Evolutionary conservation across 1,140 invertebrate genomes (phyloP).

Genomic region (Diprion similis): DNA sequence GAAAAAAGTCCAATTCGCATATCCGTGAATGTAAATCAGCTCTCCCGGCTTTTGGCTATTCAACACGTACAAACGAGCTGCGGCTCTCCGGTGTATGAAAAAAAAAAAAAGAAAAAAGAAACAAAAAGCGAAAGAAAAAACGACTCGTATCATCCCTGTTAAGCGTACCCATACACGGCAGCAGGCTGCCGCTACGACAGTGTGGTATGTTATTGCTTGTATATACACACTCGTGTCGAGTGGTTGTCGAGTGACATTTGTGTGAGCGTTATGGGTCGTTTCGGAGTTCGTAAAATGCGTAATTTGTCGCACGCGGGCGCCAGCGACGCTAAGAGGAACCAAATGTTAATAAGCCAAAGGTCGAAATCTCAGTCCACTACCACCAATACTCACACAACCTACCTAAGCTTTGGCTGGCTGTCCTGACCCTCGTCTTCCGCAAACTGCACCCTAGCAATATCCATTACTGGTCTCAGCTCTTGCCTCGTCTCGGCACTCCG

Average conservation of each 20-base stretch:
- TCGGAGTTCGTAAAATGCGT: constrained; percentile 35
- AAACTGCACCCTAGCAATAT: constrained; percentile 5
- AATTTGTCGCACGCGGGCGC: constrained; percentile 24
- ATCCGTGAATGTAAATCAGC: too few relatives aligned
- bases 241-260: constrained; percentile 34
- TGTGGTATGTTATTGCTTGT: too few relatives aligned
- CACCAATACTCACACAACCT: not conserved
- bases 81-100: too few relatives aligned
- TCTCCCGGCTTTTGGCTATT: too few relatives aligned
- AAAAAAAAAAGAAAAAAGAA: too few relatives aligned
- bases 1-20: too few relatives aligned
- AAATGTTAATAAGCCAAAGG: constrained; percentile 34
- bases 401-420: not conserved
- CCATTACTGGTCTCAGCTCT: not conserved
- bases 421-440: constrained; percentile 5
- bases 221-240: constrained; percentile 14
- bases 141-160: not conserved
- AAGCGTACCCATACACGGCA: too few relatives aligned
- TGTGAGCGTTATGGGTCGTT: constrained; percentile 27
- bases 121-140: not conserved
- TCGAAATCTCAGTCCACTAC: not conserved
- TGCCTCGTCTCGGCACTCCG: not conserved
- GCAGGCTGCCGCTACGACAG: too few relatives aligned
- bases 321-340: constrained; percentile 23
- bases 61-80: too few relatives aligned